Evolutionary conservation across 1,140 invertebrate genomes (phyloP).

Genomic region (Drosophila navojoa): DNA sequence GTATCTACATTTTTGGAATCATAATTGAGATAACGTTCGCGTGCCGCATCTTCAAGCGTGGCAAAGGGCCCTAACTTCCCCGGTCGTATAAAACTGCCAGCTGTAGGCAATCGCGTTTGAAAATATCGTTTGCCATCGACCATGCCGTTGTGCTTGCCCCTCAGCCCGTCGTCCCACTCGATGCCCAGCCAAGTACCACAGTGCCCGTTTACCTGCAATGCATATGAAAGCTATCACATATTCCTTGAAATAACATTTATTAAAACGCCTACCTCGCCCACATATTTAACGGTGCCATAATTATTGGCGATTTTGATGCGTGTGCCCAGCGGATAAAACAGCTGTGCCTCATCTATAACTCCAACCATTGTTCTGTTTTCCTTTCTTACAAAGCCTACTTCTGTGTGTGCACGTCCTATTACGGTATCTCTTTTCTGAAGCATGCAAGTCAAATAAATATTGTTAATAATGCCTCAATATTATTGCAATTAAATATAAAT

Average conservation of each 20-base stretch:
- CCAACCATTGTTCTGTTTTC: conserved; percentile 67
- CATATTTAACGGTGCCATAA: conserved; percentile 85
- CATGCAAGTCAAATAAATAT: conserved; percentile 10
- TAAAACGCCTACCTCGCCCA: conserved; percentile 77
- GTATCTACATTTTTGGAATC: conserved; percentile 86
- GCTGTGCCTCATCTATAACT: conserved; percentile 77
- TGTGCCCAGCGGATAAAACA: conserved; percentile 78
- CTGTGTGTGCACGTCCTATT: not conserved
- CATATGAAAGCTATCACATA: not conserved
- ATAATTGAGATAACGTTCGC: conserved; percentile 81
- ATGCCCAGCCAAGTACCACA: conserved; percentile 92
- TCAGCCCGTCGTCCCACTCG: conserved; percentile 94
- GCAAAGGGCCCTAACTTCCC: conserved; percentile 90
- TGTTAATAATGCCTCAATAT: no score
- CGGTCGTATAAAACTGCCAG: conserved; percentile 94
- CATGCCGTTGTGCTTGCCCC: conserved; percentile 96
- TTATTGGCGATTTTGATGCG: conserved; percentile 79
- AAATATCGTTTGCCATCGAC: conserved; percentile 93
- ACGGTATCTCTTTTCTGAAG: not conserved
- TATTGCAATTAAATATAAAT: conserved; percentile 35
- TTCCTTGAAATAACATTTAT: not conserved
- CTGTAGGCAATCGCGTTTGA: conserved; percentile 88
- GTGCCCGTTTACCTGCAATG: conserved; percentile 85
- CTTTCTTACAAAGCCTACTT: conserved; percentile 45
- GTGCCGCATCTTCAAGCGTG: conserved; percentile 89